Base-by-base conservation (phyloP, 23 tunicate species). In the Botrylloides violaceus region DNA sequence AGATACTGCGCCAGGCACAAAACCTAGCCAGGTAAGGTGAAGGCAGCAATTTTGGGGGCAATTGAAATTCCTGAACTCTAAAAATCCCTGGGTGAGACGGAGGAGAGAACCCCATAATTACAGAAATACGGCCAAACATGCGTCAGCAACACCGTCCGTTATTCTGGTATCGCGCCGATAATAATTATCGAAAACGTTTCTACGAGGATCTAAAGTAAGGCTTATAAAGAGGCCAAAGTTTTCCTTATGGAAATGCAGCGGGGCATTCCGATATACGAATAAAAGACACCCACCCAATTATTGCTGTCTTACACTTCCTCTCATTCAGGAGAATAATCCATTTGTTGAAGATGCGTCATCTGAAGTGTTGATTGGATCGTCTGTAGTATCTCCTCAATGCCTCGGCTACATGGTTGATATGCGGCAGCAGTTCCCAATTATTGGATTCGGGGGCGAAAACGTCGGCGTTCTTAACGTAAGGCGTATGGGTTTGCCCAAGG, bases 351-450 rank as follows among this genome's bases (percentile, higher is more conserved):
- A 28, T 38, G 25, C 56, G 37, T 23, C 27, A 7, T 6, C 57
- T 4, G 74, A 68, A 5, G 47, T 68, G 21, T 68, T 68, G 74
- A 68, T 68, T 2, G 74, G 74, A 37, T 68, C 74, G 25, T 55
- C 74, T 18, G 74, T 36, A 32, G 74, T 68, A 6, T 68, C 74
- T 68, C 74, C 74, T 18, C 74, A 43, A 37, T 68, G 74, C 57
- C 58, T 68, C 28, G 58, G 59, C 21, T 68, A 68, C 57, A 68
- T 37, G 65, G 37, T 68, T 23, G 74, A 43, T 22, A 37, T 68
- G 74, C 6, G 57, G 19, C 74, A 68, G 37, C 74, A 68, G 28
- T 43, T 68, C 1, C 21, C 74, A n/a, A 35, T 68, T 5, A 36
- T 37, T 43, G 74, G 74, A 5, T 68, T 35, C 57, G 58, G 57